Base-by-base conservation (phyloP, 2,888 invertebrate species). In the Antitype chi region DNA sequence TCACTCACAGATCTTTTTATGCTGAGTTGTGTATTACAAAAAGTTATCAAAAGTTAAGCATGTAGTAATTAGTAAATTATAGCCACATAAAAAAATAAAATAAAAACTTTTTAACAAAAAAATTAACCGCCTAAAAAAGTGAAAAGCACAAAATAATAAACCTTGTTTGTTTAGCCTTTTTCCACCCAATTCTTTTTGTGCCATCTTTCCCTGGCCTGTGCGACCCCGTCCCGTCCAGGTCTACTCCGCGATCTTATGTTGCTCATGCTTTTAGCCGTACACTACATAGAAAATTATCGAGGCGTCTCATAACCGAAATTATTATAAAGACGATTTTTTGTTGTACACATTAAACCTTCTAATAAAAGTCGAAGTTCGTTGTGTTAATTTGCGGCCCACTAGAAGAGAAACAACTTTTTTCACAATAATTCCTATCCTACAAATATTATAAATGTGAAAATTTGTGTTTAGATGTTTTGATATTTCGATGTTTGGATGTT, bases 401-500 rank as follows among this genome's bases (percentile, higher is more conserved):
- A 25, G 25, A 49, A 59, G n/a, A 32, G 28, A 32, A 17, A 4
- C 38, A 59, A 7, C 11, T 53, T 60, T 59, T 66, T 78, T 70
- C 9, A 47, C 59, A 79, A 74, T 70, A 63, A 70, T 79, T 32
- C 4, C 32, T 32, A 32, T 32, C 32, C 32, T 32, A 32, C 32
- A 3, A 32, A 32, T 32, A 32, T 32, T 32, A 32, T 32, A 32
- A 32, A 32, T 32, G 32, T 32, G 2, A 32, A 32, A 32, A 4
- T 32, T 32, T 32, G 32, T 32, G n/a, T n/a, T n/a, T n/a, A n/a
- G n/a, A 32, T 32, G 32, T 32, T 32, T 32, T 3, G 32, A 32
- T 32, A 2, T 32, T 32, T 32, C 2, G 32, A 32, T 32, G 4
- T 32, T 32, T 32, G 32, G 32, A 32, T 32, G 4, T 32, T 32